Evolutionary conservation across 2,797 vertebrate species (phyloP), one percentile per base, ranked within the genome.

Genomic region (Platalea minor): DNA sequence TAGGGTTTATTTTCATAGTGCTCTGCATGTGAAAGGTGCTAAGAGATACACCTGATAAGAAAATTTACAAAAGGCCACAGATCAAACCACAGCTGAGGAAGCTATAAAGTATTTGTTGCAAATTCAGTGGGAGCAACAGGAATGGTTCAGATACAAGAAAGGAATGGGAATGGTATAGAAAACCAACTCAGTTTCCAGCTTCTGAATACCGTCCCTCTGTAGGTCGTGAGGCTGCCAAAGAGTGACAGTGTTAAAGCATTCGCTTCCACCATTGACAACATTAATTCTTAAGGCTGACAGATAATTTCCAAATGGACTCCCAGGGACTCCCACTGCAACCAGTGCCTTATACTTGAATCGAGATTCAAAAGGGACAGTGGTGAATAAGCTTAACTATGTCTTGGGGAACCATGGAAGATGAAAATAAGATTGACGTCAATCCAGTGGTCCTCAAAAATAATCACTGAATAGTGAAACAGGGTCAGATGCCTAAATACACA

Each of bases 181-280:
- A 76, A 21, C 7, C 14, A 75, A 15, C 10, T 48, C 16, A 31
- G 3, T 74, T 73, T 65, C 19, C 56, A 48, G 50, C 64, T 81
- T 56, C 46, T 51, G 31, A 78, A 54, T 3, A 9, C 7, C 68
- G 37, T 15, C 17, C 46, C 23, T 59, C n/a, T 28, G n/a, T 17
- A 68, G 78, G 70, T 50, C 63, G 29, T 2, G 51, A 51, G 33
- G 35, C 59, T 89, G 29, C 51, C 3, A 5, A 76, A 63, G 59
- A 59, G 33, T 6, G 26, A 31, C 54, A 85, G 59, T 7, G 1
- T 64, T 69, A 75, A 19, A 45, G 45, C 21, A 28, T 12, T 57
- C 9, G 25, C 60, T 80, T 65, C 48, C 48, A n/a, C 33, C 25
- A 13, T 0, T 0, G 20, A n/a, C 25, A 60, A 26, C 0, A 2